Base-by-base conservation (phyloP, 1,140 invertebrate genomes). In the Tyrophagus putrescentiae region DNA sequence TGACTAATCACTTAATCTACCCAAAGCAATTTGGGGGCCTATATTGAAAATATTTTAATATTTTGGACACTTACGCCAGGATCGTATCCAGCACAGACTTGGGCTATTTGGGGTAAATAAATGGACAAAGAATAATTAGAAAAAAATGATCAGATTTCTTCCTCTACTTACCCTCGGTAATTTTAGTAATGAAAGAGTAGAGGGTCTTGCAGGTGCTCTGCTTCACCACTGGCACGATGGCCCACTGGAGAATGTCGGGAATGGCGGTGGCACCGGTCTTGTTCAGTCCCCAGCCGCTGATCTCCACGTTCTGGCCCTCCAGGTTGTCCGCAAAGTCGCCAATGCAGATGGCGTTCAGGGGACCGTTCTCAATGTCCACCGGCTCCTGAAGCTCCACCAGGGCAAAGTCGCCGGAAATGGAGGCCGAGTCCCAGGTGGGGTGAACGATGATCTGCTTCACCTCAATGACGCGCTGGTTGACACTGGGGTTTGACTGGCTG, bases 241-340 rank as follows among this genome's bases (percentile, higher is more conserved):
- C 45, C 28, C 21, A 9, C 28, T 50, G 45, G 45, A 50, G 45
- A 21, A 21, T 50, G 45, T 50, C 45, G 45, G 45, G 45, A 50
- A 50, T 9, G 21, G 45, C 21, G 45, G 45, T 11, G 21, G 11
- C 45, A 9, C 21, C 45, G 9, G 9, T 50, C 36, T 39, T 39
- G 36, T 13, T 9, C 9, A 50, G 21, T 21, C 45, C 45, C 45
- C 45, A 50, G 45, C 45, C 45, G 28, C 18, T 21, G 21, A 50
- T 50, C 18, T 21, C 45, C 9, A 27, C 45, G 28, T 50, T 50
- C 21, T 50, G 36, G 36, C 45, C 45, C 28, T 50, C 45, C 11
- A 50, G 18, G 9, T 9, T 50, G 21, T 50, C 45, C 9, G 9
- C 28, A 21, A 27, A 11, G 9, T 9, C 9, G 18, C 9, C 9